Evolutionary conservation across 1,140 invertebrate genomes (phyloP).

Genomic region (Tetranychus urticae): DNA sequence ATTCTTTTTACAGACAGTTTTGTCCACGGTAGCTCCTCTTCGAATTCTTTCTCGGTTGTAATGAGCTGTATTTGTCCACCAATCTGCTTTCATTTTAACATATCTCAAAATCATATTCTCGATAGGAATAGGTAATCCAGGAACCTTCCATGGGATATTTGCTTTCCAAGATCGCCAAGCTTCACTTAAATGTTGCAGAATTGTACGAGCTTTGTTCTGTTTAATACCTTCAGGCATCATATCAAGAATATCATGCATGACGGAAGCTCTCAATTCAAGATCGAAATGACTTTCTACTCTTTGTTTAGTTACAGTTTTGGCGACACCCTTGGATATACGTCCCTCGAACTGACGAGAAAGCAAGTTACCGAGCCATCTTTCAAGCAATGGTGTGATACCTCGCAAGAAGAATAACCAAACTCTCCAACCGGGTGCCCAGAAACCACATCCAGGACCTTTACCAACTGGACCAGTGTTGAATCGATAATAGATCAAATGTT

Average conservation of each 20-base stretch:
- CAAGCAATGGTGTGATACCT: conserved; percentile 88
- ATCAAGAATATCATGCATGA: conserved; percentile 99
- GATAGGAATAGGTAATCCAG: conserved; percentile 90
- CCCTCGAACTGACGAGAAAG: conserved; percentile 96
- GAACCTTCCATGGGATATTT: conserved; percentile 98
- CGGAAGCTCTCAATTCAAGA: conserved; percentile 83
- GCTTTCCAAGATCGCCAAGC: conserved; percentile 99
- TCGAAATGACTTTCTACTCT: conserved; percentile 98
- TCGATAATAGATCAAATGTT: conserved; percentile 96
- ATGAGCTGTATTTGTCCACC: conserved; percentile 99
- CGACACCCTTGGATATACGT: conserved; percentile 91
- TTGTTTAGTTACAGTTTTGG: conserved; percentile 98
- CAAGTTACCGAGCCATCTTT: conserved; percentile 93
- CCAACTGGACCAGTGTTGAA: conserved; percentile 97
- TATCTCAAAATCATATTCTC: conserved; percentile 99
- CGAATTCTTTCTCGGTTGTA: conserved; percentile 93
- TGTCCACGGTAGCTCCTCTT: conserved; percentile 82
- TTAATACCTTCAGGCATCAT: conserved; percentile 95
- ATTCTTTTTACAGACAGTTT: conserved; percentile 99
- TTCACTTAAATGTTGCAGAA: conserved; percentile 93
- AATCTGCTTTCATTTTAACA: conserved; percentile 99
- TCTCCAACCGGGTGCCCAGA: conserved; percentile 98
- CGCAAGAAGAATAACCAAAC: conserved; percentile 99
- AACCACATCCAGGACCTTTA: conserved; percentile 95
- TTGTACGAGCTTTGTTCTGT: conserved; percentile 96